phyloP scores from a whole-genome alignment of 2,113 vertebrate genomes.

The Ailurus styani region DNA sequence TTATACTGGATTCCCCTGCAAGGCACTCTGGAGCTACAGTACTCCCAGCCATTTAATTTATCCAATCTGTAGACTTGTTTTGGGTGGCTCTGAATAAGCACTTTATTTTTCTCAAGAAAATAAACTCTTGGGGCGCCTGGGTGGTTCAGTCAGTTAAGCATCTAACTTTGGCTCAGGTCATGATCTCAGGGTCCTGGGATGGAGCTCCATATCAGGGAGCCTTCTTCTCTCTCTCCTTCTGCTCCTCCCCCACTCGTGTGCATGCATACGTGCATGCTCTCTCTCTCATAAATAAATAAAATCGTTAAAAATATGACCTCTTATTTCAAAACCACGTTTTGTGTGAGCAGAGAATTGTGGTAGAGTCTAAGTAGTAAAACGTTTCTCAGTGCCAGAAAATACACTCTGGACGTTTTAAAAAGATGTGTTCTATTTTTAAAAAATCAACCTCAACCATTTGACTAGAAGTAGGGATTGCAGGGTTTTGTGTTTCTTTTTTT shows the following conservation, averaged over 20 bases:
- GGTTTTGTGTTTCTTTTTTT: neutral
- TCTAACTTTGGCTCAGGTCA: neutral
- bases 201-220: neutral
- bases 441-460: neutral
- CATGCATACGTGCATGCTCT: neutral
- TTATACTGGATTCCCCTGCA: neutral
- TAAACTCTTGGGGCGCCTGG: neutral
- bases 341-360: neutral
- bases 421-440: neutral
- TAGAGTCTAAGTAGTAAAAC: neutral
- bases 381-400: constrained; percentile 18
- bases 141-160: neutral
- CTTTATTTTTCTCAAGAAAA: constrained; percentile 32
- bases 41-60: neutral
- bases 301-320: neutral
- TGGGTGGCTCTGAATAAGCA: neutral
- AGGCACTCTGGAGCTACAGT: neutral
- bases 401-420: neutral
- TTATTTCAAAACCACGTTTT: constrained; percentile 38
- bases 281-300: neutral
- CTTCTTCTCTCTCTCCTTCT: neutral
- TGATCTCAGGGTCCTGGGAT: neutral
- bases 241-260: neutral
- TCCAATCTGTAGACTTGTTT: neutral
- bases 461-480: neutral